A percentile compares a stretch with the other conserved stretches of the same genome.
These are phyloP conservation scores for Dinoponera quadriceps DNA, from an alignment of 1,140 invertebrate species.

Conservation along the genomic window DNA sequence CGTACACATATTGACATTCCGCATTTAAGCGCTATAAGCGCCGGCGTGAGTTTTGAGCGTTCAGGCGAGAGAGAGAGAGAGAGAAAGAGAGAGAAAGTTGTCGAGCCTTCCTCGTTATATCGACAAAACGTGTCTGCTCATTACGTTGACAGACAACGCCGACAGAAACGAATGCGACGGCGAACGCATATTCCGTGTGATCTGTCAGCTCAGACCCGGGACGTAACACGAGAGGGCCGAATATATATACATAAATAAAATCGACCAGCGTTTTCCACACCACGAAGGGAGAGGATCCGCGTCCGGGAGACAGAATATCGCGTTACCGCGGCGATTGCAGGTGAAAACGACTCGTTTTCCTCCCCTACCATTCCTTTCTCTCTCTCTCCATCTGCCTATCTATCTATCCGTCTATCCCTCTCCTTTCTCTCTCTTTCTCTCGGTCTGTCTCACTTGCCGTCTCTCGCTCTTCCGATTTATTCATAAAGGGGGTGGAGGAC, in stretches of 20 bases:
- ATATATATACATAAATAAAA: constrained; percentile 53
- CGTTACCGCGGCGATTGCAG: constrained; percentile 70
- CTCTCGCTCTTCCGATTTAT: constrained; percentile 66
- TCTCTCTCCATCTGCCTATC: neutral
- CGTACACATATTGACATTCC: constrained; percentile 59
- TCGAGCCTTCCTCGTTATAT: constrained; percentile 63
- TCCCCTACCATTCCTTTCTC: too few relatives aligned
- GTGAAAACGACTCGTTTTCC: constrained; percentile 65
- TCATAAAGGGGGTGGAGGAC: constrained; percentile 67
- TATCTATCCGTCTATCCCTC: neutral
- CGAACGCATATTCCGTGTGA: constrained; percentile 60
- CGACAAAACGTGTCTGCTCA: constrained; percentile 65
- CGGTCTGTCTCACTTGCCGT: constrained; percentile 1
- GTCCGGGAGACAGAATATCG: constrained; percentile 64
- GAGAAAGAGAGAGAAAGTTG: neutral
- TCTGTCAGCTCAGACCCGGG: constrained; percentile 55
- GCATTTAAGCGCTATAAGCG: constrained; percentile 55
- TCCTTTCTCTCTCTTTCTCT: constrained; percentile 2
- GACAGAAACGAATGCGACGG: constrained; percentile 58
- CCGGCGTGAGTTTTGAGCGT: constrained; percentile 25
- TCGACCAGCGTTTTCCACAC: constrained; percentile 30
- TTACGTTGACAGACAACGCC: constrained; percentile 60
- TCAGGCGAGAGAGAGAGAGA: neutral
- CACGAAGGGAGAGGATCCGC: constrained; percentile 39
- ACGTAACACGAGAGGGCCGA: neutral